These are phyloP conservation scores for Sabellastarte sp. DNA, from an alignment of 2,888 invertebrate species.

Conservation along the genomic window DNA sequence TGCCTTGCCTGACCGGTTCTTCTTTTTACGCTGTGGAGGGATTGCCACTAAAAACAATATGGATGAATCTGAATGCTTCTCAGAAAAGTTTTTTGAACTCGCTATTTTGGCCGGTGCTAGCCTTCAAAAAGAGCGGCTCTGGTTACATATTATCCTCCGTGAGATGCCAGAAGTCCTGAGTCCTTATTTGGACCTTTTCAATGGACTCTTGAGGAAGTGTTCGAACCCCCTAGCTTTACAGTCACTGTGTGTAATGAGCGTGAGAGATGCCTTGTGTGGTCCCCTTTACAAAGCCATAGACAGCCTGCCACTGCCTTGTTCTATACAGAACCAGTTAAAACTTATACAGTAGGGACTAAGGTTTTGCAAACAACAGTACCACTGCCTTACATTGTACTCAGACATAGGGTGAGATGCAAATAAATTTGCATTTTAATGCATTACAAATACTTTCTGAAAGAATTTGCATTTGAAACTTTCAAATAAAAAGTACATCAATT, in stretches of 20 bases:
- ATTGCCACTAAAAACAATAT: constrained; percentile 13
- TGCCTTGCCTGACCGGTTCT: constrained; percentile 19
- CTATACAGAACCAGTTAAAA: constrained; percentile 15
- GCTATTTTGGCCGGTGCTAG: constrained; percentile 15
- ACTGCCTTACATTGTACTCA: too few species aligned
- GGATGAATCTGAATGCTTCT: constrained; percentile 18
- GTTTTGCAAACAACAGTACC: too few species aligned
- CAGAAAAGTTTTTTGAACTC: constrained; percentile 14
- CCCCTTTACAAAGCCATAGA: constrained; percentile 17
- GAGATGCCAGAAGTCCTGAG: constrained; percentile 21
- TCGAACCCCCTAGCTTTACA: constrained; percentile 14
- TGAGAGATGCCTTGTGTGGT: constrained; percentile 6
- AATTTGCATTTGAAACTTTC: too few species aligned
- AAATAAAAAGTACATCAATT: too few species aligned
- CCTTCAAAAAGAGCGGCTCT: constrained; percentile 18
- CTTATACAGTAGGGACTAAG: constrained; percentile 2
- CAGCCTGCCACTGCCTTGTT: constrained; percentile 14
- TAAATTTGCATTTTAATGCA: too few species aligned
- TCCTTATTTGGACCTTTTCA: constrained; percentile 17
- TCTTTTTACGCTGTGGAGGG: constrained; percentile 23
- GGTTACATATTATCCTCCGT: constrained; percentile 16
- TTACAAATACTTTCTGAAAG: too few species aligned
- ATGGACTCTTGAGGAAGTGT: constrained; percentile 7
- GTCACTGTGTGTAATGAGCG: constrained; percentile 3
- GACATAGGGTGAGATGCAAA: too few species aligned